Evolutionary conservation across 2,113 vertebrate species (phyloP).

Genomic region (Chunga burmeisteri): DNA sequence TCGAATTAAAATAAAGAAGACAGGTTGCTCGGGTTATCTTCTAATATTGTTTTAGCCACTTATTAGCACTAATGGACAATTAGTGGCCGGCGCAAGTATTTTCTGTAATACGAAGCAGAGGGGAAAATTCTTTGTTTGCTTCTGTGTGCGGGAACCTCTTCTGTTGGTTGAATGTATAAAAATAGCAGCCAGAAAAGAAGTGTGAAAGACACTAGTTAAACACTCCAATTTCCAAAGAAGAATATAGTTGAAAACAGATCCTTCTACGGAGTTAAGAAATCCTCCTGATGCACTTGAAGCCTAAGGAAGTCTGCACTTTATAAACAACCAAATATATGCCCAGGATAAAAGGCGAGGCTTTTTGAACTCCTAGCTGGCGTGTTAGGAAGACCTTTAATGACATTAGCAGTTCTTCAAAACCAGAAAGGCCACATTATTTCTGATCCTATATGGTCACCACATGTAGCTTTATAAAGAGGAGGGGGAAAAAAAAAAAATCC

Average conservation of each 20-base stretch:
- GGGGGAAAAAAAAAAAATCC: not conserved
- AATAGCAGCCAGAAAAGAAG: constrained; percentile 61
- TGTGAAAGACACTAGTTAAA: constrained; percentile 51
- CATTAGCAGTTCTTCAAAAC: constrained; percentile 72
- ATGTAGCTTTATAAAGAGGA: constrained; percentile 52
- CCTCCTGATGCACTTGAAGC: constrained; percentile 55
- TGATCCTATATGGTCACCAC: constrained; percentile 65
- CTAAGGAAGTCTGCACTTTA: constrained; percentile 63
- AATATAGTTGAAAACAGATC: constrained; percentile 64
- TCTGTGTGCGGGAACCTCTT: constrained; percentile 37
- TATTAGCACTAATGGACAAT: constrained; percentile 69
- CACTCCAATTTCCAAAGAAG: constrained; percentile 32
- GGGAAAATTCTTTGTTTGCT: constrained; percentile 44
- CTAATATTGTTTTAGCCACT: constrained; percentile 68
- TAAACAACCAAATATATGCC: constrained; percentile 59
- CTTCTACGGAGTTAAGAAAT: not conserved
- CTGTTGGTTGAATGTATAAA: constrained; percentile 31
- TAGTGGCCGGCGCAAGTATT: constrained; percentile 42
- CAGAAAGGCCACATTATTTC: constrained; percentile 62
- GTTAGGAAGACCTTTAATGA: constrained; percentile 70
- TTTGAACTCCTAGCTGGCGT: constrained; percentile 55
- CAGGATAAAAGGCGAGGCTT: constrained; percentile 63
- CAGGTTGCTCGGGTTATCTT: constrained; percentile 68
- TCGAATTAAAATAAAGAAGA: constrained; percentile 62
- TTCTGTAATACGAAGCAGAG: not conserved